Evolutionary conservation across 2,113 vertebrate species (phyloP).

Genomic region (Plotosus lineatus): DNA sequence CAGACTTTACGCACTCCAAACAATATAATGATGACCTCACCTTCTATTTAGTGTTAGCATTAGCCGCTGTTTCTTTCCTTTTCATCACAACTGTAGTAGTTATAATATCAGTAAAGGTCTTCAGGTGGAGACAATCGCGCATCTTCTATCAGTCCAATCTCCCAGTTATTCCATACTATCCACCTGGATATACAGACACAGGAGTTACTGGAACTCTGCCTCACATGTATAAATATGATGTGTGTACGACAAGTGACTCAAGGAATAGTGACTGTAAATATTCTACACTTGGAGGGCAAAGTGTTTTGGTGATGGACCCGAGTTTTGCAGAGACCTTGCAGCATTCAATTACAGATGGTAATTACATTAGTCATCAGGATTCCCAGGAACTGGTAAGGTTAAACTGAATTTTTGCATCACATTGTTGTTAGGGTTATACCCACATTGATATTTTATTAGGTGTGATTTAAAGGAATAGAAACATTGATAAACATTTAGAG

Average conservation of each 20-base stretch:
- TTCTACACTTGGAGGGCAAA: slow-evolving; percentile 47
- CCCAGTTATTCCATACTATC: slow-evolving; percentile 55
- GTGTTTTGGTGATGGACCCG: slow-evolving; percentile 36
- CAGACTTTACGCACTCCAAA: slow-evolving; percentile 37
- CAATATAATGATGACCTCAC: slow-evolving; percentile 34
- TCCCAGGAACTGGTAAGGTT: slow-evolving; percentile 29
- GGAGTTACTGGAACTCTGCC: slow-evolving; percentile 52
- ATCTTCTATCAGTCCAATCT: slow-evolving; percentile 45
- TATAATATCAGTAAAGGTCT: slow-evolving; percentile 54
- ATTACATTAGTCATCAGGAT: slow-evolving; percentile 3
- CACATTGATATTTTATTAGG: too few relatives aligned
- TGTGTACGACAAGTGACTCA: slow-evolving; percentile 80
- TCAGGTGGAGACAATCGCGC: slow-evolving; percentile 53
- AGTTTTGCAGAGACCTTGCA: slow-evolving; percentile 34
- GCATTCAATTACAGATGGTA: slow-evolving; percentile 6
- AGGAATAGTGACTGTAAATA: slow-evolving; percentile 65
- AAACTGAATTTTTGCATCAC: too few relatives aligned
- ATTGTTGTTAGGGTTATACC: too few relatives aligned
- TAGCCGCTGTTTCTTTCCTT: slow-evolving; percentile 15
- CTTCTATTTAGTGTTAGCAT: slow-evolving; percentile 22
- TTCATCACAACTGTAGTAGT: slow-evolving; percentile 47
- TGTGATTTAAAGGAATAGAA: too few relatives aligned
- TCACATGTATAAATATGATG: slow-evolving; percentile 63
- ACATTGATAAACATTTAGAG: too few relatives aligned
- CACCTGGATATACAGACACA: slow-evolving; percentile 51